Percentiles rank a stretch among this genome's conserved stretches.
phyloP scores from a whole-genome alignment of 2,888 invertebrate species.

The Xylophagus ater region DNA sequence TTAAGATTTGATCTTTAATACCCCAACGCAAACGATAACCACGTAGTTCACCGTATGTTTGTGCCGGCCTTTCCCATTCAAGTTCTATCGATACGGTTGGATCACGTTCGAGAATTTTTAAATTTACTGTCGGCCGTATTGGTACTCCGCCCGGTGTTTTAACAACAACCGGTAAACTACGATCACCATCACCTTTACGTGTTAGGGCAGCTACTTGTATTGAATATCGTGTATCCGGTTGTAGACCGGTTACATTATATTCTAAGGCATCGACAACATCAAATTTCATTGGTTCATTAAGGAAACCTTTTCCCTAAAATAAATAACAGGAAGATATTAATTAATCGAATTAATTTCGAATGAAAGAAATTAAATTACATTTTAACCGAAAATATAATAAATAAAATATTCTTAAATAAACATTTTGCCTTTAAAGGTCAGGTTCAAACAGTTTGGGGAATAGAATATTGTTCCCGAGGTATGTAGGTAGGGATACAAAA shows the following conservation, averaged over 20 bases:
- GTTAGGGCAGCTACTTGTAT: conserved; percentile 94
- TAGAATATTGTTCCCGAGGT: no score
- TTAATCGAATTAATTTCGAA: neutral
- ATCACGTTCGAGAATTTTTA: conserved; percentile 74
- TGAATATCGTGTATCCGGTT: conserved; percentile 90
- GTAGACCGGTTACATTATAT: conserved; percentile 76
- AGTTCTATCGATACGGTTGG: conserved; percentile 81
- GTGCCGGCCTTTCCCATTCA: conserved; percentile 83
- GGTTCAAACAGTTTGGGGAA: no score
- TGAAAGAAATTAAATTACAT: conserved; percentile 4
- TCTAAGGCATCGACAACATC: conserved; percentile 76
- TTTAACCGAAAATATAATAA: conserved; percentile 5
- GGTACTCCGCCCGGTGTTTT: conserved; percentile 92
- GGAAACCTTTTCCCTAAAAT: conserved; percentile 47
- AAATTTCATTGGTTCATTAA: conserved; percentile 78
- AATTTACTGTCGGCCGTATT: conserved; percentile 66
- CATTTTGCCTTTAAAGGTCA: no score
- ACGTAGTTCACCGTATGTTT: conserved; percentile 78
- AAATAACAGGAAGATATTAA: neutral
- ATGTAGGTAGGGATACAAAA: no score
- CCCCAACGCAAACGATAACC: conserved; percentile 83
- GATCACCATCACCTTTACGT: conserved; percentile 90
- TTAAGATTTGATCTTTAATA: conserved; percentile 66
- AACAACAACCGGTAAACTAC: conserved; percentile 73
- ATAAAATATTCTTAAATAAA: no score